phyloP scores from a whole-genome alignment of 2,113 vertebrate genomes.

The Anseranas semipalmata region DNA sequence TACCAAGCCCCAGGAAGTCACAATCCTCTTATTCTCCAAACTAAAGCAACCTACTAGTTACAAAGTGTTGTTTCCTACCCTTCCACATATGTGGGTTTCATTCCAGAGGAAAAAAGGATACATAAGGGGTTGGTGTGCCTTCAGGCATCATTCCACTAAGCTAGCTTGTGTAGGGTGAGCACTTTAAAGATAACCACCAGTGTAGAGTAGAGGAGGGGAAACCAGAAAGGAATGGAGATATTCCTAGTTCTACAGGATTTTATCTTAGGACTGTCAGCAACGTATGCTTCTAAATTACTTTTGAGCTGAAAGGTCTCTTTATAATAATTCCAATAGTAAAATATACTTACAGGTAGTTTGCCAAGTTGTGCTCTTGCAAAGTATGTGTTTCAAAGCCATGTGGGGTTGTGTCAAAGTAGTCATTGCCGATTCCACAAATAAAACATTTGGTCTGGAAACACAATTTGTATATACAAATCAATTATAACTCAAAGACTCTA shows the following conservation, averaged over 20 bases:
- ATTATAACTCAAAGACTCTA: background rate
- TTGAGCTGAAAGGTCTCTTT: background rate
- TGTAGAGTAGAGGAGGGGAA: background rate
- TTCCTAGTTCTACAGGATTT: background rate
- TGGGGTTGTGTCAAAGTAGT: slow-evolving; percentile 97
- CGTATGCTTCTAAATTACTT: background rate
- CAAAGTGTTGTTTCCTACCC: background rate
- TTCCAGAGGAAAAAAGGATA: background rate
- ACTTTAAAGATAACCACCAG: background rate
- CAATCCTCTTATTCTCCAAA: background rate
- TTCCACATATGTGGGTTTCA: background rate
- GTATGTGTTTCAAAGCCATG: slow-evolving; percentile 98
- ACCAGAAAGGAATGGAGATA: background rate
- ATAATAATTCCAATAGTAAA: background rate
- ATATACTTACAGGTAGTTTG: slow-evolving; percentile 96
- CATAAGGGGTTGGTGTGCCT: background rate
- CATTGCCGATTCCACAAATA: slow-evolving; percentile 98
- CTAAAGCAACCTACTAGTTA: background rate
- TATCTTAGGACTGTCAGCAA: background rate
- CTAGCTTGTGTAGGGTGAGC: background rate
- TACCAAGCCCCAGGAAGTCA: background rate
- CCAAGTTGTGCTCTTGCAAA: slow-evolving; percentile 98
- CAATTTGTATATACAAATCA: background rate
- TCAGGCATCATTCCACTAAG: background rate
- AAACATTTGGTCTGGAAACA: slow-evolving; percentile 94